Evolutionary conservation across 2,113 vertebrate genomes (phyloP).

Genomic region (Xiphophorus maculatus): DNA sequence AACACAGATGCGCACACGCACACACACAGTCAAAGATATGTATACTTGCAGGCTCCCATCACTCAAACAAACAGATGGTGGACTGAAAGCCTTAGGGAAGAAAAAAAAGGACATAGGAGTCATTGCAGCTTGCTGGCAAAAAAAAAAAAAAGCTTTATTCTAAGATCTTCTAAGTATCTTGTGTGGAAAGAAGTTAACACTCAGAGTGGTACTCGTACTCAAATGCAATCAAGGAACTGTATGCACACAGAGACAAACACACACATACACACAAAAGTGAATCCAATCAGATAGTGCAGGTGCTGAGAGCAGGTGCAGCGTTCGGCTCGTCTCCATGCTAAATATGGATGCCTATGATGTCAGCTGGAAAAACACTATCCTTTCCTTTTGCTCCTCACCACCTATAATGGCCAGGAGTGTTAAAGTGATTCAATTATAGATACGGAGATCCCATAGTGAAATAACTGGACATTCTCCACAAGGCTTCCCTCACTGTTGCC

Average conservation of each 20-base stretch:
- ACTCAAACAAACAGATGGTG: slow-evolving; percentile 58
- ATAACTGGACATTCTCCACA: slow-evolving; percentile 58
- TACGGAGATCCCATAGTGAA: slow-evolving; percentile 62
- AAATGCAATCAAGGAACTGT: not conserved
- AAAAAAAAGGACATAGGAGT: slow-evolving; percentile 38
- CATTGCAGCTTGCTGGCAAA: slow-evolving; percentile 31
- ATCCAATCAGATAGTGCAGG: slow-evolving; percentile 10
- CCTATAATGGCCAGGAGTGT: slow-evolving; percentile 58
- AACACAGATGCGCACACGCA: not conserved
- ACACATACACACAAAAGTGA: not conserved
- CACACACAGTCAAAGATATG: slow-evolving; percentile 36
- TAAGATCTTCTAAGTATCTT: slow-evolving; percentile 47
- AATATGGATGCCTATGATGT: slow-evolving; percentile 56
- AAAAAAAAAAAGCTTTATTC: slow-evolving; percentile 24
- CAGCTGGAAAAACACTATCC: slow-evolving; percentile 20
- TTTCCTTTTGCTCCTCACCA: slow-evolving; percentile 39
- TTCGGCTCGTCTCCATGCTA: not conserved
- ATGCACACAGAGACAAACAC: slow-evolving; percentile 3
- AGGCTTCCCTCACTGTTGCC: slow-evolving; percentile 39
- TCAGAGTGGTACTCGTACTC: slow-evolving; percentile 4
- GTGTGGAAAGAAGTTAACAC: slow-evolving; percentile 17
- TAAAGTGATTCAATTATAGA: slow-evolving; percentile 78
- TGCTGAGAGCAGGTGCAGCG: slow-evolving; percentile 11
- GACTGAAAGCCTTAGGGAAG: slow-evolving; percentile 38
- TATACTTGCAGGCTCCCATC: slow-evolving; percentile 45